A percentile compares a stretch with the other conserved stretches of the same genome.
These are phyloP conservation scores for Eupithecia centaureata DNA, from an alignment of 2,888 invertebrate genomes.

Conservation along the genomic window DNA sequence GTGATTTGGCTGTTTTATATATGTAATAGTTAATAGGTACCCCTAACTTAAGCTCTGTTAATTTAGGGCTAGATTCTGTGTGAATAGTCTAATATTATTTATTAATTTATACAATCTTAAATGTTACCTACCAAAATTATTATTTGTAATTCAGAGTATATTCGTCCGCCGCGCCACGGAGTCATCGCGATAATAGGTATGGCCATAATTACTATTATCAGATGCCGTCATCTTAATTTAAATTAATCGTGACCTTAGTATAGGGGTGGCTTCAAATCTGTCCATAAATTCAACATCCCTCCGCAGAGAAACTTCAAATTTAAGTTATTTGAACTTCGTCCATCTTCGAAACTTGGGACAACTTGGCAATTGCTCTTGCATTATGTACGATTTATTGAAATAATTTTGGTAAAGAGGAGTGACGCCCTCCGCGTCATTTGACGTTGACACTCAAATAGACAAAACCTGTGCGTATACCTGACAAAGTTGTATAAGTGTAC, in stretches of 20 bases:
- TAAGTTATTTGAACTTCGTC: constrained; percentile 5
- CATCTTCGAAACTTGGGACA: not conserved
- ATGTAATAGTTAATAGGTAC: no score
- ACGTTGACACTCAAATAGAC: not conserved
- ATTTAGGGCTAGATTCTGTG: no score
- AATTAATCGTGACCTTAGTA: not conserved
- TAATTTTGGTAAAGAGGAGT: not conserved
- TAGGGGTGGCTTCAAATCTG: not conserved
- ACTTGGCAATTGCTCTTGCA: not conserved
- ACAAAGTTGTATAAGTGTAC: not conserved
- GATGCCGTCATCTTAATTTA: no score
- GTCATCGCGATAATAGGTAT: no score
- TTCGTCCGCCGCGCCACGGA: no score
- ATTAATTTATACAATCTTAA: no score
- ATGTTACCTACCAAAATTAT: no score
- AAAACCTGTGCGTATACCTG: not conserved
- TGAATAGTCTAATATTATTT: no score
- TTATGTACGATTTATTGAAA: constrained; percentile 8
- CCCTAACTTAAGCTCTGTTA: no score
- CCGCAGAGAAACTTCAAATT: not conserved
- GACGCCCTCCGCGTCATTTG: not conserved
- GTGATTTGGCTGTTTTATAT: no score
- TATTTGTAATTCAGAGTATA: no score
- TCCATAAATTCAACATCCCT: not conserved
- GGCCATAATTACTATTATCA: no score